Conservation (phyloP, 2,113 vertebrate species). For the Eulacestoma nigropectus region DNA sequence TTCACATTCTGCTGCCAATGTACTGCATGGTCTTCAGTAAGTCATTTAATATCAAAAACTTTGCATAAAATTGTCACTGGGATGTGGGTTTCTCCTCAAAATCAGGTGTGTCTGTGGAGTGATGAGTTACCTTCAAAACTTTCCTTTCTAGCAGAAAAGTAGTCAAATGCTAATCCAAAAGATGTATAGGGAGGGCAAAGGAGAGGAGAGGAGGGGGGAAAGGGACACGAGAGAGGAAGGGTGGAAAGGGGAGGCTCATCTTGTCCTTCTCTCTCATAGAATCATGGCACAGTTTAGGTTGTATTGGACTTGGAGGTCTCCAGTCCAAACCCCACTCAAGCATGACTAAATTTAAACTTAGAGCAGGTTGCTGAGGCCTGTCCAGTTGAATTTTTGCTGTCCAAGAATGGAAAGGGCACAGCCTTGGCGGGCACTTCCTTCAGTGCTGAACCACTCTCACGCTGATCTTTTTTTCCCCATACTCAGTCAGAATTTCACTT, state of each 20-base stretch:
- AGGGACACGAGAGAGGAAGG: too few species aligned
- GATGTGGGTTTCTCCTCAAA: neutral
- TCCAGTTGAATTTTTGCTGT: neutral
- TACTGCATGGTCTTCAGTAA: neutral
- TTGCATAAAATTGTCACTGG: neutral
- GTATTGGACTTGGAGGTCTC: neutral
- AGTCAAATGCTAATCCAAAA: neutral
- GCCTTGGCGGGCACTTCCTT: neutral
- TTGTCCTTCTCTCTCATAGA: neutral
- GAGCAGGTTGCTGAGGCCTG: neutral
- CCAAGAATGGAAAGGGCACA: neutral
- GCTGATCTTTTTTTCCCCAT: neutral
- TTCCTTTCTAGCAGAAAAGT: neutral
- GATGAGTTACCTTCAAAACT: neutral
- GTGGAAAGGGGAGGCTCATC: neutral
- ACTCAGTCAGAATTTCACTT: neutral
- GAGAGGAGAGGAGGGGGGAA: too few species aligned
- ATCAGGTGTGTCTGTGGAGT: neutral
- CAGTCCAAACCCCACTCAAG: neutral
- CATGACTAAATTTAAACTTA: neutral
- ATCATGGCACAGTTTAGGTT: neutral
- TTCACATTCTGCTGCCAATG: neutral
- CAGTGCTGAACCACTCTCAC: neutral
- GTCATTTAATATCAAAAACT: neutral
- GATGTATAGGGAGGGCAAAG: neutral